phyloP scores from a whole-genome alignment of 2,113 vertebrate genomes.

The Ctenomys sociabilis region DNA sequence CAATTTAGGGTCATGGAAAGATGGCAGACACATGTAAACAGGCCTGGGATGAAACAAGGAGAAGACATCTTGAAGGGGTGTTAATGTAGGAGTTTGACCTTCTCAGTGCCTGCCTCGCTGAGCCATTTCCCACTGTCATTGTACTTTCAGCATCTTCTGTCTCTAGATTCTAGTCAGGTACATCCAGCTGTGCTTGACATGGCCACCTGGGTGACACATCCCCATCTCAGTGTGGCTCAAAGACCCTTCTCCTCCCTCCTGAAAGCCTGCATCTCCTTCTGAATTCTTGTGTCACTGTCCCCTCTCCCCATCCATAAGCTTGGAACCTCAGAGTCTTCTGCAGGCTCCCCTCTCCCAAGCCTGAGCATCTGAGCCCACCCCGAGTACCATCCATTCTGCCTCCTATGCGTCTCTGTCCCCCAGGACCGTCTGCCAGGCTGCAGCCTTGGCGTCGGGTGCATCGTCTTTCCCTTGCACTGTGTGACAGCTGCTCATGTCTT shows the following conservation, averaged over 20 bases:
- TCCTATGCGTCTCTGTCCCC: not conserved
- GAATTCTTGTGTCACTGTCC: not conserved
- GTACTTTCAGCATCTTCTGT: not conserved
- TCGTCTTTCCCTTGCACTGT: not conserved
- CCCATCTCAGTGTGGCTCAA: not conserved
- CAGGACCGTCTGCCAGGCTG: not conserved
- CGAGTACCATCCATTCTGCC: accelerated
- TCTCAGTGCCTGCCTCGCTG: not conserved
- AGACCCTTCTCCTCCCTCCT: not conserved
- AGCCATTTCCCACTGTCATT: not conserved
- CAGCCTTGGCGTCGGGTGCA: not conserved
- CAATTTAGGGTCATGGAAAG: not conserved
- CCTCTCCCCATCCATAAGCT: not conserved
- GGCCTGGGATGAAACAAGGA: not conserved
- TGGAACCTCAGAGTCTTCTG: not conserved
- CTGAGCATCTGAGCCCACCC: not conserved
- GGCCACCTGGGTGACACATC: not conserved
- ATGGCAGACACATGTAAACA: not conserved
- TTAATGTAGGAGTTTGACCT: not conserved
- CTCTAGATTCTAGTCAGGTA: not conserved
- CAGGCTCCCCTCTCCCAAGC: not conserved
- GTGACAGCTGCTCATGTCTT: not conserved
- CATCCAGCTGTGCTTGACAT: not conserved
- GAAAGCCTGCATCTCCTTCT: not conserved
- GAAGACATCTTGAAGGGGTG: not conserved